Evolutionary conservation across 1,140 invertebrate genomes (phyloP).

Genomic region (Zaprionus inermis): DNA sequence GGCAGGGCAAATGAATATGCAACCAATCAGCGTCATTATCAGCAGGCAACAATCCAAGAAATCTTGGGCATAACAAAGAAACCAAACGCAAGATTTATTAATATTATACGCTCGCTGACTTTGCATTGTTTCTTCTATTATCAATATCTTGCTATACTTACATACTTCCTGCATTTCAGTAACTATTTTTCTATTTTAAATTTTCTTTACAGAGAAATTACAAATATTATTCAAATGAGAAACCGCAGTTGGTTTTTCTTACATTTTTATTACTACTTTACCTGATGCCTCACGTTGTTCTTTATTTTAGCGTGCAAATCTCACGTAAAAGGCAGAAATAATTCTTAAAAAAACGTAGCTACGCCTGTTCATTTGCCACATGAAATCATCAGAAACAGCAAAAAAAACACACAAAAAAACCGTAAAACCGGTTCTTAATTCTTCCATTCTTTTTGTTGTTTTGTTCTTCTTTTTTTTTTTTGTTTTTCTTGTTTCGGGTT

Average conservation of each 20-base stretch:
- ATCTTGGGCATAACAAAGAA: conserved; percentile 65
- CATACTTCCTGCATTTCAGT: too few species aligned
- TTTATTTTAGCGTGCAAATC: conserved; percentile 27
- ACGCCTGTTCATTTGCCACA: conserved; percentile 24
- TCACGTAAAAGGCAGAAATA: conserved; percentile 15
- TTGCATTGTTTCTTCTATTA: conserved; percentile 2
- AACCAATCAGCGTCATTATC: conserved; percentile 71
- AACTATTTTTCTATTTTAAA: too few species aligned
- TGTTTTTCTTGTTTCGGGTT: not conserved
- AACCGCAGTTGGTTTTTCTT: not conserved
- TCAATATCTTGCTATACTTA: not conserved
- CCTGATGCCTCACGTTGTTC: conserved; percentile 9
- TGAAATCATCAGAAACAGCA: conserved; percentile 68
- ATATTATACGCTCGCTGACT: conserved; percentile 36
- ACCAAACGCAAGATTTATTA: conserved; percentile 67
- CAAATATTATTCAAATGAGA: too few species aligned
- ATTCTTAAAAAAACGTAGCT: conserved; percentile 12
- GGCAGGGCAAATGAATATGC: conserved; percentile 30
- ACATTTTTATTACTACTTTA: not conserved
- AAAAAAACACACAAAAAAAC: conserved; percentile 22
- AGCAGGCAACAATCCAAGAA: conserved; percentile 31
- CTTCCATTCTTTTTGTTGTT: conserved; percentile 45
- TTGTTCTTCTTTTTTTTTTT: conserved; percentile 15
- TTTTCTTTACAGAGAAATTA: too few species aligned
- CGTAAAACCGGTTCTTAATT: conserved; percentile 38